These are phyloP conservation scores for Oreochromis tanganicae DNA, from an alignment of 2,113 vertebrate species.

Conservation along the genomic window DNA sequence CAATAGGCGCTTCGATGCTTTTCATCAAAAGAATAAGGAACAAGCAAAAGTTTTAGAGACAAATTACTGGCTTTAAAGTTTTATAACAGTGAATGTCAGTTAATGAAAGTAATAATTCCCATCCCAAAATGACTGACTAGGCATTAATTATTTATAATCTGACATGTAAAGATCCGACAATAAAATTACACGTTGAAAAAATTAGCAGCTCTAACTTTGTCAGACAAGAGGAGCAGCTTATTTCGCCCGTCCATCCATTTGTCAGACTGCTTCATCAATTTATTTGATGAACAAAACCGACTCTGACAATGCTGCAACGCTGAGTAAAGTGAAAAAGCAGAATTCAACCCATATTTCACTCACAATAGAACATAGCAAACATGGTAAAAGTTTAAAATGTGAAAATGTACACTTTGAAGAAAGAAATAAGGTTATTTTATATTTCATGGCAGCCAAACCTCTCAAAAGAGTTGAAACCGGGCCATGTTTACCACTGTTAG, in stretches of 20 bases:
- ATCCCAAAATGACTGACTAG: not conserved
- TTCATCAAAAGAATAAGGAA: not conserved
- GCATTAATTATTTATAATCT: not conserved
- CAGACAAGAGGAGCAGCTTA: not conserved
- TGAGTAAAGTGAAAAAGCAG: not conserved
- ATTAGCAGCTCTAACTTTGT: not conserved
- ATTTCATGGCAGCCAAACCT: not conserved
- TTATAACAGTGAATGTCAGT: not conserved
- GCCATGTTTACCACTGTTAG: not conserved
- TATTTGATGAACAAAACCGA: not conserved
- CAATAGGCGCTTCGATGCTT: not conserved
- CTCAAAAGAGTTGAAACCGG: not conserved
- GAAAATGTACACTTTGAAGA: not conserved
- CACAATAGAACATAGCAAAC: not conserved
- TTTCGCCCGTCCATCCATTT: not conserved
- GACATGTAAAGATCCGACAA: not conserved
- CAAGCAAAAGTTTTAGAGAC: not conserved
- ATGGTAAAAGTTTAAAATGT: not conserved
- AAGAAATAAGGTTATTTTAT: not conserved
- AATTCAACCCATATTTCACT: not conserved
- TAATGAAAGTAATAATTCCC: not conserved
- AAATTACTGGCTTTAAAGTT: not conserved
- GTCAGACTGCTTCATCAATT: not conserved
- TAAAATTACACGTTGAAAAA: not conserved
- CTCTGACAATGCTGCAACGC: not conserved